Evolutionary conservation across 2,113 vertebrate genomes (phyloP).

Genomic region (Daubentonia madagascariensis): DNA sequence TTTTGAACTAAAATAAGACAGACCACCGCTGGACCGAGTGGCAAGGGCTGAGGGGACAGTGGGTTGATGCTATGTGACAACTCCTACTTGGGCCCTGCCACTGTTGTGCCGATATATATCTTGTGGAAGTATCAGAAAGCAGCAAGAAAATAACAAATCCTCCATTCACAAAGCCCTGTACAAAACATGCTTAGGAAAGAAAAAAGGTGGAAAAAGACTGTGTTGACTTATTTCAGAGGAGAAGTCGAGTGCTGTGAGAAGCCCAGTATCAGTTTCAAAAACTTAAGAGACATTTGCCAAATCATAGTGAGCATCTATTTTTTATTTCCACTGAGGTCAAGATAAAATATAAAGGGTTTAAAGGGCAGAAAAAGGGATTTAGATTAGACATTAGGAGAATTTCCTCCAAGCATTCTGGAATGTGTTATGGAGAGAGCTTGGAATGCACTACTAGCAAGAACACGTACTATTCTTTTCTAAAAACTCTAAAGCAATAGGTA

Average conservation of each 20-base stretch:
- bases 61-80: background rate
- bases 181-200: background rate
- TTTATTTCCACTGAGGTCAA: background rate
- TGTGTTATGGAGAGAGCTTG: background rate
- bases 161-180: background rate
- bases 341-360: background rate
- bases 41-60: background rate
- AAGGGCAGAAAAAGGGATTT: constrained; percentile 20
- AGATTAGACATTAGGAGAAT: background rate
- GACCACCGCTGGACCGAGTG: background rate
- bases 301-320: background rate
- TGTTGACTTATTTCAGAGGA: background rate
- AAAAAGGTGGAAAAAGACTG: background rate
- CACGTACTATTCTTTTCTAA: background rate
- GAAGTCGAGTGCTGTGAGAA: background rate
- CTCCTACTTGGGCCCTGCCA: too few species aligned
- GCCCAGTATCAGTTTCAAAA: background rate
- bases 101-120: background rate
- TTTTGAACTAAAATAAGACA: background rate
- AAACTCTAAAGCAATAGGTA: background rate
- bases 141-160: background rate
- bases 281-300: background rate
- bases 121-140: background rate
- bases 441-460: background rate
- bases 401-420: constrained; percentile 29